phyloP scores from a whole-genome alignment of 1,140 invertebrate species.

The Armadillidium nasatum region DNA sequence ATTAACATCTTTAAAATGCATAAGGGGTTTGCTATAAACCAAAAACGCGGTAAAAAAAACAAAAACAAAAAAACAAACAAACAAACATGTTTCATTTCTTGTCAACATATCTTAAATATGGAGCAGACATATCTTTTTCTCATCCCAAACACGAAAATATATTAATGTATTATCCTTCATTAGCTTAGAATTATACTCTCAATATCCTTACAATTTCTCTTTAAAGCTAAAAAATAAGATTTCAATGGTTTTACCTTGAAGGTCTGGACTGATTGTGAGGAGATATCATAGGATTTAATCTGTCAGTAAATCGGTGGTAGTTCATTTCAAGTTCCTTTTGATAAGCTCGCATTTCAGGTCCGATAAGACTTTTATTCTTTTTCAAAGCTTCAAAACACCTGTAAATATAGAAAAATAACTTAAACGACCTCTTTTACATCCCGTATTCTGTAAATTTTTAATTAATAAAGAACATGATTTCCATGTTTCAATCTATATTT shows the following conservation, averaged over 20 bases:
- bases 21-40: not conserved
- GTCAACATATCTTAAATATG: not conserved
- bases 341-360: slow-evolving; percentile 88
- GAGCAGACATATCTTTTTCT: not conserved
- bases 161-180: not conserved
- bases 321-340: slow-evolving; percentile 89
- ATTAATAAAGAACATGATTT: too few relatives aligned
- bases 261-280: not conserved
- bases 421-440: too few relatives aligned
- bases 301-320: slow-evolving; percentile 78
- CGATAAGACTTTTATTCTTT: slow-evolving; percentile 88
- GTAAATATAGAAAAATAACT: slow-evolving; percentile 10
- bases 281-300: slow-evolving; percentile 68
- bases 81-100: not conserved
- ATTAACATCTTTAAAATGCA: too few relatives aligned
- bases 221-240: not conserved
- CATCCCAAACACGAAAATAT: not conserved
- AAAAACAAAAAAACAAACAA: not conserved
- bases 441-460: too few relatives aligned
- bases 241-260: not conserved
- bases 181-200: not conserved
- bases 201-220: not conserved
- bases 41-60: not conserved
- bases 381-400: slow-evolving; percentile 86
- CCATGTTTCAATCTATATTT: too few relatives aligned